Evolutionary conservation across 1,140 invertebrate species (phyloP).

Genomic region (Drosophila trapezifrons): DNA sequence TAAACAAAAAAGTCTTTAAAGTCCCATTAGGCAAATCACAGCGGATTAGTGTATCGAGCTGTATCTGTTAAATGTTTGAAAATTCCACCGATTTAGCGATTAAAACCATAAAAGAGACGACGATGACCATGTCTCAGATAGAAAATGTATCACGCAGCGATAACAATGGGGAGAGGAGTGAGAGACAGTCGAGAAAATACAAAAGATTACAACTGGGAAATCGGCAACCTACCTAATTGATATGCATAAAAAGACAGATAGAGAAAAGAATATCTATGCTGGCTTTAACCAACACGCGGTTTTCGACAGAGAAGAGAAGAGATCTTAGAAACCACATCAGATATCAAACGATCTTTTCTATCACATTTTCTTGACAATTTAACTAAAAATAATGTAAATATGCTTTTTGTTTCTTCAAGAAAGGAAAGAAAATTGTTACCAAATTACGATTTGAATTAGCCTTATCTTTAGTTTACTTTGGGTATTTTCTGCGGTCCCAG

Average conservation of each 20-base stretch:
- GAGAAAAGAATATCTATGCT: neutral
- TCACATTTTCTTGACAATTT: neutral
- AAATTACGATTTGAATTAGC: neutral
- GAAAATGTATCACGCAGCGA: constrained; percentile 4
- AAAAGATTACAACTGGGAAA: constrained; percentile 48
- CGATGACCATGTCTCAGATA: constrained; percentile 16
- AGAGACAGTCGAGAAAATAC: neutral
- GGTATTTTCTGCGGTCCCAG: neutral
- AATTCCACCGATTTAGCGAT: constrained; percentile 37
- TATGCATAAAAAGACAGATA: constrained; percentile 33
- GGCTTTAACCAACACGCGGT: no score
- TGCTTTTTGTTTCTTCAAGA: neutral
- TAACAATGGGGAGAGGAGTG: neutral
- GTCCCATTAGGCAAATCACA: constrained; percentile 14
- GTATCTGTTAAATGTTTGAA: constrained; percentile 9
- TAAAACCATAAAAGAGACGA: constrained; percentile 37
- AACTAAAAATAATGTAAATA: neutral
- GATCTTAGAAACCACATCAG: neutral
- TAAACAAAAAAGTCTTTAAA: no score
- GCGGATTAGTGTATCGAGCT: constrained; percentile 3
- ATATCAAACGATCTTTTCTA: constrained; percentile 7
- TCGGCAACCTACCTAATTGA: constrained; percentile 53
- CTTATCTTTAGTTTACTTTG: constrained; percentile 1
- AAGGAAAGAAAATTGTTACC: neutral
- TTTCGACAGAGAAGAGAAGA: neutral